phyloP scores from a whole-genome alignment of 2,797 vertebrate species.

The Falco columbarius region DNA sequence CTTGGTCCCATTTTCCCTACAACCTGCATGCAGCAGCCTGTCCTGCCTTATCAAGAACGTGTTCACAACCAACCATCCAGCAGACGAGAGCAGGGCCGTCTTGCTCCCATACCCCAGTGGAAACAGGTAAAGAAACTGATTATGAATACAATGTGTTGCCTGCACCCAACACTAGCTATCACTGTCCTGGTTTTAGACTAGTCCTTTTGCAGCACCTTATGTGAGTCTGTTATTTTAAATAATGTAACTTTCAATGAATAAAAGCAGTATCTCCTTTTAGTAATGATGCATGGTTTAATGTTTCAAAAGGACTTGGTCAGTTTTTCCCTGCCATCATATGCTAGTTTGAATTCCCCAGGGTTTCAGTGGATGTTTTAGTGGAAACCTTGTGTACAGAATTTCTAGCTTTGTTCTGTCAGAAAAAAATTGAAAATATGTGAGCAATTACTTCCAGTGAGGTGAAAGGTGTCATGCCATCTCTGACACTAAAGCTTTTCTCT shows the following conservation, averaged over 20 bases:
- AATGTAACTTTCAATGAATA: neutral
- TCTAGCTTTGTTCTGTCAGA: neutral
- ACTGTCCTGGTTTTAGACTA: neutral
- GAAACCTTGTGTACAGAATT: neutral
- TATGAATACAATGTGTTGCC: neutral
- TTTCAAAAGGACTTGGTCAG: neutral
- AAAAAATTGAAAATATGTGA: neutral
- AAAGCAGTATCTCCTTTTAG: neutral
- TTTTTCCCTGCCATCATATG: neutral
- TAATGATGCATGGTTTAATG: neutral
- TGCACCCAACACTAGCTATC: neutral
- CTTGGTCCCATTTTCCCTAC: constrained; percentile 48
- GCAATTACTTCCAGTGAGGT: neutral
- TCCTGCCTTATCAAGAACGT: constrained; percentile 87
- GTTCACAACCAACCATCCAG: constrained; percentile 80
- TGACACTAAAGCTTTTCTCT: neutral
- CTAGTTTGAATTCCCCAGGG: neutral
- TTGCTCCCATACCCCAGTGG: constrained; percentile 88
- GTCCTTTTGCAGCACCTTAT: neutral
- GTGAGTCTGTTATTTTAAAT: neutral
- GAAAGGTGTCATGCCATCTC: neutral
- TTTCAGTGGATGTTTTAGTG: neutral
- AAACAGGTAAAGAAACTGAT: constrained; percentile 90
- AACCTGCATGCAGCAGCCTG: constrained; percentile 77
- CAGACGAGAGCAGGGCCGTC: constrained; percentile 81